These are phyloP conservation scores for Paraplagusia blochii DNA, from an alignment of 2,113 vertebrate genomes.

Conservation along the genomic window DNA sequence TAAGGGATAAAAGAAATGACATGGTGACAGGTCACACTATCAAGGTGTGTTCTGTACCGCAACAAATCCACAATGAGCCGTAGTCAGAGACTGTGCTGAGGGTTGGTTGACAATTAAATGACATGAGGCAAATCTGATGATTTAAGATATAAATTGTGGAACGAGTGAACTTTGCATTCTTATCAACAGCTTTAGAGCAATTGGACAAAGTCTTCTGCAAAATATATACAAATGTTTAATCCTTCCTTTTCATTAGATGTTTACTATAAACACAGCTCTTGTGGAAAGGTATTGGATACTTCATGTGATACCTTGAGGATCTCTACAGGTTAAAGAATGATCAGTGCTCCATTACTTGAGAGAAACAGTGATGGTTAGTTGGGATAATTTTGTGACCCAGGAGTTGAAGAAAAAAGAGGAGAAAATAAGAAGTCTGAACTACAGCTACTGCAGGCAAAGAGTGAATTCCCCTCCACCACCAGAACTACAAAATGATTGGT, in stretches of 20 bases:
- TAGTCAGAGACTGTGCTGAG: background rate
- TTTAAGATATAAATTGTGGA: too few relatives aligned
- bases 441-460: constrained; percentile 1
- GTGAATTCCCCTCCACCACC: background rate
- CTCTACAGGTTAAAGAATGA: constrained; percentile 15
- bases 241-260: background rate
- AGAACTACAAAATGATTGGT: background rate
- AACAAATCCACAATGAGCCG: too few relatives aligned
- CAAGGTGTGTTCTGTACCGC: too few relatives aligned
- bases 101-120: background rate
- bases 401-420: constrained; percentile 5
- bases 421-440: background rate
- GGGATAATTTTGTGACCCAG: background rate
- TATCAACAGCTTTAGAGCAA: too few relatives aligned
- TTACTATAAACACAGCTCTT: constrained; percentile 9
- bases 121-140: too few relatives aligned
- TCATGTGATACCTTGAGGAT: constrained; percentile 23
- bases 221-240: too few relatives aligned
- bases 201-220: too few relatives aligned
- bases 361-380: constrained; percentile 19
- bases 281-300: constrained; percentile 8
- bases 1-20: too few relatives aligned
- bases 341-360: constrained; percentile 14
- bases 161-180: too few relatives aligned
- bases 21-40: too few relatives aligned